Conservation (phyloP, 2,113 vertebrate species). For the Oxygymnocypris stewartii region DNA sequence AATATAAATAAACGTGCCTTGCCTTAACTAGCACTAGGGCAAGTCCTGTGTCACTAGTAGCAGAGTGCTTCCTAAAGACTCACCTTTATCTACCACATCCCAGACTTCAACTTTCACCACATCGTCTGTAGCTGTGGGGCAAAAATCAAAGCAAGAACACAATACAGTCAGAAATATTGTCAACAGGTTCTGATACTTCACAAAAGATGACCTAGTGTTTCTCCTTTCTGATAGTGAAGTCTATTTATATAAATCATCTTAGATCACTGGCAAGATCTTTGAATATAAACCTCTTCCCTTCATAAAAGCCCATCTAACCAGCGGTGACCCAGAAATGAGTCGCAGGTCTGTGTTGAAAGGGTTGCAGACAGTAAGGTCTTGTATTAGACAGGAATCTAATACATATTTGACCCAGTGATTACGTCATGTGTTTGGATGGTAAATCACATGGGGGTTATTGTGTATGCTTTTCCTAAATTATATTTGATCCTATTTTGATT, state of each 20-base stretch:
- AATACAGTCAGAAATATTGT: background rate
- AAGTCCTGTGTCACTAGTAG: background rate
- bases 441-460: background rate
- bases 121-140: constrained; percentile 81
- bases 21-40: background rate
- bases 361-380: no score
- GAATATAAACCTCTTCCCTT: background rate
- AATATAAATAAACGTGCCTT: no score
- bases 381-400: background rate
- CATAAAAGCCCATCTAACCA: background rate
- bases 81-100: constrained; percentile 90
- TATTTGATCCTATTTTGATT: background rate
- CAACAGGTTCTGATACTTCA: background rate
- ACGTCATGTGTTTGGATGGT: background rate
- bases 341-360: background rate
- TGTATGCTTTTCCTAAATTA: background rate
- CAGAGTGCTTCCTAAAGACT: constrained; percentile 34
- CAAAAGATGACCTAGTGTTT: background rate
- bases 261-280: background rate
- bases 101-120: constrained; percentile 90
- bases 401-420: background rate
- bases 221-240: background rate
- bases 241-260: background rate
- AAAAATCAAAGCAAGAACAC: constrained; percentile 9
- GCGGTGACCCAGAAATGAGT: background rate